Conservation (phyloP, 2,888 invertebrate species). For the Crossocerus cetratus region DNA sequence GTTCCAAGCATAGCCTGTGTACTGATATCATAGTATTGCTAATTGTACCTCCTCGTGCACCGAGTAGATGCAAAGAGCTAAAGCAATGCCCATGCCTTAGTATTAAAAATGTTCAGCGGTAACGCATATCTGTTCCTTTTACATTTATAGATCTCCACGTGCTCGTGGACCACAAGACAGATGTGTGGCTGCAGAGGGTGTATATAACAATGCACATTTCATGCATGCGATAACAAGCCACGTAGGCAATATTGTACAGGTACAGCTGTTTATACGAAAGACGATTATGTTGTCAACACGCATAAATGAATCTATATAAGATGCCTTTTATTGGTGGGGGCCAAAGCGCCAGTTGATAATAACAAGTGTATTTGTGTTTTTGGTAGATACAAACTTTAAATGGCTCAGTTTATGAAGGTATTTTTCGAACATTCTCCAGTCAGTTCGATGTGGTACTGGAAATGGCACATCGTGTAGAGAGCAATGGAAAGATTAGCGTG, state of each 20-base stretch:
- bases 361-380: conserved; percentile 1
- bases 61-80: background rate
- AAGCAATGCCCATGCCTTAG: background rate
- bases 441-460: conserved; percentile 93
- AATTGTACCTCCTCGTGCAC: too few relatives aligned
- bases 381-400: conserved; percentile 86
- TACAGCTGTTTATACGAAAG: conserved; percentile 50
- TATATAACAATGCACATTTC: conserved; percentile 93
- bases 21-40: too few relatives aligned
- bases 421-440: conserved; percentile 92
- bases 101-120: background rate
- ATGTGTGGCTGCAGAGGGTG: conserved; percentile 87
- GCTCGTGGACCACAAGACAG: conserved; percentile 79
- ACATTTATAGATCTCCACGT: conserved; percentile 81
- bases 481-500: conserved; percentile 82
- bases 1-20: too few relatives aligned
- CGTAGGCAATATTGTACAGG: conserved; percentile 89
- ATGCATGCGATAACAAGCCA: conserved; percentile 93
- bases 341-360: too few relatives aligned
- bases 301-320: background rate
- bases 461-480: conserved; percentile 89
- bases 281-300: background rate
- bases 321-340: background rate
- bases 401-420: conserved; percentile 91
- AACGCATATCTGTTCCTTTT: background rate